Evolutionary conservation across 2,113 vertebrate species (phyloP).

Genomic region (Furnarius figulus): DNA sequence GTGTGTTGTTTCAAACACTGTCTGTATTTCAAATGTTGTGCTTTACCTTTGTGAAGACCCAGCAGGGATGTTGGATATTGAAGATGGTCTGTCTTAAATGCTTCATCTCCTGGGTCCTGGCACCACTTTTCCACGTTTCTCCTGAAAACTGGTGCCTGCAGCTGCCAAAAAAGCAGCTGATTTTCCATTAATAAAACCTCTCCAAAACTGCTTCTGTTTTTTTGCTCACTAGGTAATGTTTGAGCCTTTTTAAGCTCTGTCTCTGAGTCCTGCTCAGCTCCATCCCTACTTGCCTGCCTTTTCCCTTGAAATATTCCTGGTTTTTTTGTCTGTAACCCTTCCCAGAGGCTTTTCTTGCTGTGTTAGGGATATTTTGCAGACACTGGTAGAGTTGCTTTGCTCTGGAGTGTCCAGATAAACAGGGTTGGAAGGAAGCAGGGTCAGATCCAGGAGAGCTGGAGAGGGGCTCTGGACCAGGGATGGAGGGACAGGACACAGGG

Average conservation of each 20-base stretch:
- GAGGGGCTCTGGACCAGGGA: background rate
- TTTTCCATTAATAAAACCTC: background rate
- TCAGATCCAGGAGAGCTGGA: background rate
- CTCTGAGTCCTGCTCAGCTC: background rate
- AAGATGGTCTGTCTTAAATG: background rate
- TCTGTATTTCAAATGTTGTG: background rate
- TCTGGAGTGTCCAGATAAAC: background rate
- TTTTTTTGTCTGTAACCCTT: background rate
- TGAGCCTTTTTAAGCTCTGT: background rate
- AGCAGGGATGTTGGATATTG: background rate
- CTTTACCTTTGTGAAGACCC: background rate
- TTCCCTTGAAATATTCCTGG: background rate
- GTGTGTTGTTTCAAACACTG: background rate
- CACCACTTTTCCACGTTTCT: background rate
- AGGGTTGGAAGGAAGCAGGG: background rate
- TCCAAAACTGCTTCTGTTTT: background rate
- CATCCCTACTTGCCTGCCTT: background rate
- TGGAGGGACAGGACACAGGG: background rate
- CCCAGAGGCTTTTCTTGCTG: background rate
- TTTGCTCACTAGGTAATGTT: background rate
- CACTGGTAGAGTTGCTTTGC: fast-evolving
- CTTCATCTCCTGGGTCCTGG: background rate
- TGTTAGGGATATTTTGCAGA: background rate
- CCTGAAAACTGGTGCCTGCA: background rate
- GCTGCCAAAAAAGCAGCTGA: background rate